These are phyloP conservation scores for Cinclus mexicanus DNA, from an alignment of 2,113 vertebrate genomes.

Conservation along the genomic window DNA sequence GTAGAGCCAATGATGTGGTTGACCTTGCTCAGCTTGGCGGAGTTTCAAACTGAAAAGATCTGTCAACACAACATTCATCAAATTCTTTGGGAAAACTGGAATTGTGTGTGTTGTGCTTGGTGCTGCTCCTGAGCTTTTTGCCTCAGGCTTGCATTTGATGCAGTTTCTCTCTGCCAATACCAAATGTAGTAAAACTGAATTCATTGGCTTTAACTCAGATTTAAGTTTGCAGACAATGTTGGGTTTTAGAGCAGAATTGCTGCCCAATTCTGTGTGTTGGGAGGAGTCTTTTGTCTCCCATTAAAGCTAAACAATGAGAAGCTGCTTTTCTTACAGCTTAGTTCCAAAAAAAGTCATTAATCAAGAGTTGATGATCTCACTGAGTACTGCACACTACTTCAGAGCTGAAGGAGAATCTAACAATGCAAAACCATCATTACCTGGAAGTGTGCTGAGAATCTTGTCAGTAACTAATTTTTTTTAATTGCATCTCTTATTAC, in stretches of 20 bases:
- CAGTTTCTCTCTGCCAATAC: not conserved
- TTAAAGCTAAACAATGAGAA: not conserved
- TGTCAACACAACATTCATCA: not conserved
- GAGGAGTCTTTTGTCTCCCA: not conserved
- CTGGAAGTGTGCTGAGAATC: not conserved
- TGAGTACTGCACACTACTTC: not conserved
- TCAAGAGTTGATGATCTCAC: not conserved
- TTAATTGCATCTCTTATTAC: not conserved
- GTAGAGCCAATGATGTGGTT: not conserved
- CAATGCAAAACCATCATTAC: not conserved
- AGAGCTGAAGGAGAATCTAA: not conserved
- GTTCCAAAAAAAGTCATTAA: not conserved
- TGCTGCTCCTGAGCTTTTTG: not conserved
- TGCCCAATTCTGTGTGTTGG: not conserved
- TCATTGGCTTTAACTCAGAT: not conserved
- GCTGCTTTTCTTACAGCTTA: not conserved
- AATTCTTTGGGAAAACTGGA: not conserved
- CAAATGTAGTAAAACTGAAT: not conserved
- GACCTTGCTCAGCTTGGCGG: not conserved
- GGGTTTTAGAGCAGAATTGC: not conserved
- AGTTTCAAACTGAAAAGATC: not conserved
- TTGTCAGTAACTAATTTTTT: conserved; percentile 18
- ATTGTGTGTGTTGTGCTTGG: not conserved
- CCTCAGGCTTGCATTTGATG: not conserved
- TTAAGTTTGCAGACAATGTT: not conserved